Evolutionary conservation across 2,888 invertebrate species (phyloP), one percentile per base, ranked within the genome.

Genomic region (Leptinotarsa peninsularis): DNA sequence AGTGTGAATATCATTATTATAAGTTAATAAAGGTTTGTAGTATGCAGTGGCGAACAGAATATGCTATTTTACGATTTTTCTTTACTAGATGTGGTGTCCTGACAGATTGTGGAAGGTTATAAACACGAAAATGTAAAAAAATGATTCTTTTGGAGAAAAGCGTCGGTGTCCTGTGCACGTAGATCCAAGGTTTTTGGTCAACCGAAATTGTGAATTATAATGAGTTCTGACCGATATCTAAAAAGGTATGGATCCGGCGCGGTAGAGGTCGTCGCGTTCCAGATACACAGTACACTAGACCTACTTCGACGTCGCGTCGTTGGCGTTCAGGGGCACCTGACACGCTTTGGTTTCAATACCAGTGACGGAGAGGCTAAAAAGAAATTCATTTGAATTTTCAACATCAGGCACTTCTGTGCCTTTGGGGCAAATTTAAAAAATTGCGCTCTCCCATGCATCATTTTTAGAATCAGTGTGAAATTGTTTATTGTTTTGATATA

Each of bases 211-310:
- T 72, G 73, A 76, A 73, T 68, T 50, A 67, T 66, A 63, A 63
- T 60, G 50, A 63, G 54, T 69, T 43, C 76, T 74, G 74, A 78
- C 78, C 79, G 80, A 80, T 79, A 78, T 80, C 79, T 76, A 74
- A 77, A 80, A 79, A 76, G 79, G 75, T 76, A 78, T 75, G 72
- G 76, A 75, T 72, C 67, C 68, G 72, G 71, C 67, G 72, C 70
- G 68, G 76, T 68, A 77, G 78, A 82, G 83, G 82, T 81, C 81
- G 78, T 74, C 79, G 75, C 77, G 83, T 79, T 80, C 84, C 79
- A 85, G 74, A 83, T 84, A 84, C 85, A 84, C 78, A 84, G 79
- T 85, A 82, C 84, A 85, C 85, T 85, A 85, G 85, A 85, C 84
- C 85, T 77, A 83, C 82, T 81, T 83, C 54, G 54, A 49, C 81